Conservation (phyloP, 2,113 vertebrate species). For the Eidolon helvum region DNA sequence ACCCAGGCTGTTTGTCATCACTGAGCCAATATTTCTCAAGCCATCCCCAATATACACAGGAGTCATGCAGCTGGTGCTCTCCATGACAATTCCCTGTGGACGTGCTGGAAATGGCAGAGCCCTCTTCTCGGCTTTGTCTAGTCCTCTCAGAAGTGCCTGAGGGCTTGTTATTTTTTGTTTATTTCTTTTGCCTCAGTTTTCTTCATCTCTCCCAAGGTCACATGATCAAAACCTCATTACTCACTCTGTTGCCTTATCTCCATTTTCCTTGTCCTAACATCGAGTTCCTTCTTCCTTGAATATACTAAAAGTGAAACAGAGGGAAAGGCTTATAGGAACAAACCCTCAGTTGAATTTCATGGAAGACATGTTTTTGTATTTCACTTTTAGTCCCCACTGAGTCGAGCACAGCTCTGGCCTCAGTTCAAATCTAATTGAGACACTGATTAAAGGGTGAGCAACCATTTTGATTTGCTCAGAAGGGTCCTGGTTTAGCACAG, state of each 20-base stretch:
- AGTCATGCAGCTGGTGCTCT: fast-evolving
- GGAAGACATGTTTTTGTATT: neutral
- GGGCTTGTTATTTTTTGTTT: neutral
- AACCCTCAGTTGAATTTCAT: neutral
- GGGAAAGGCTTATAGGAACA: neutral
- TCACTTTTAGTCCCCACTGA: neutral
- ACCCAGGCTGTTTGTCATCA: neutral
- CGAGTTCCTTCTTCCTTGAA: neutral
- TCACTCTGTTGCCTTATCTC: neutral
- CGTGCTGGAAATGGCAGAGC: fast-evolving
- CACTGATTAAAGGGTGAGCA: neutral
- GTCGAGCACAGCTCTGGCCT: neutral
- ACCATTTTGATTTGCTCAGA: neutral
- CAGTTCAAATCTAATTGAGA: neutral
- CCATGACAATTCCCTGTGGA: neutral
- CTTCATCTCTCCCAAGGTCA: neutral
- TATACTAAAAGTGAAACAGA: neutral
- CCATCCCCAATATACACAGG: fast-evolving
- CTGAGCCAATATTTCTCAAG: neutral
- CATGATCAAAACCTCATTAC: neutral
- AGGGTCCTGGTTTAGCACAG: fast-evolving
- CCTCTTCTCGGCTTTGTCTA: neutral
- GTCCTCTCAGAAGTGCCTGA: neutral
- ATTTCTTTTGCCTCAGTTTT: neutral
- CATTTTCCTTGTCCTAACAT: neutral